Base-by-base conservation (phyloP, 2,888 invertebrate species). In the Shargacucullia verbasci region DNA sequence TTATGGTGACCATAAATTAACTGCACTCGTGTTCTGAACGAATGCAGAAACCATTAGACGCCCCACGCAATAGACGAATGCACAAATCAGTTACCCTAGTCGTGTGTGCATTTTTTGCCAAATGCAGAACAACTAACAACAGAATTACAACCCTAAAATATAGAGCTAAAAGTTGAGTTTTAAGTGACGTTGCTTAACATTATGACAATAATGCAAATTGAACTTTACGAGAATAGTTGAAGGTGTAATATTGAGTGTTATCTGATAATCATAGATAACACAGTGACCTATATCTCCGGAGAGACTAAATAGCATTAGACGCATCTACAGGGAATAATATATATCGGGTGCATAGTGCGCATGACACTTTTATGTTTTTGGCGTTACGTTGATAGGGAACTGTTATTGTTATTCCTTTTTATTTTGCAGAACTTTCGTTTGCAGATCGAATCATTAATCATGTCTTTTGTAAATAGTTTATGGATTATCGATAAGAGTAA, bases 251-350 rank as follows among this genome's bases (percentile, higher is more conserved):
- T 84, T 64, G 59, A 59, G 50, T 73, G 63, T 67, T 62, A 68
- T 70, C 64, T 48, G 59, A 59, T 69, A 72, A 73, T 75, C 76
- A 79, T 74, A 79, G 84, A 85, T 83, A 88, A 82, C 87, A 89
- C 79, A 84, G 83, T 94, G 92, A 94, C 94, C 94, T 91, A 94
- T 86, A 91, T 94, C 94, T 93, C 92, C 84, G 90, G 91, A 88
- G 89, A 84, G 84, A 85, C 87, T 87, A 83, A 85, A 82, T 83
- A 84, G 85, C 86, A 88, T 91, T 91, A 90, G 90, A 39, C 65
- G 79, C 78, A 83, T 89, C 90, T 81, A 79, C 75, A 81, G 94
- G 93, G 94, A 87, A 86, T 90, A 84, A 91, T 93, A 93, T 93
- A 91, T 92, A 92, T 92, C 78, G 91, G 87, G 86, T 93, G 92